A percentile compares a stretch with the other conserved stretches of the same genome.
Conservation (phyloP, 1,140 invertebrate species). For the Pseudoatta argentina region DNA sequence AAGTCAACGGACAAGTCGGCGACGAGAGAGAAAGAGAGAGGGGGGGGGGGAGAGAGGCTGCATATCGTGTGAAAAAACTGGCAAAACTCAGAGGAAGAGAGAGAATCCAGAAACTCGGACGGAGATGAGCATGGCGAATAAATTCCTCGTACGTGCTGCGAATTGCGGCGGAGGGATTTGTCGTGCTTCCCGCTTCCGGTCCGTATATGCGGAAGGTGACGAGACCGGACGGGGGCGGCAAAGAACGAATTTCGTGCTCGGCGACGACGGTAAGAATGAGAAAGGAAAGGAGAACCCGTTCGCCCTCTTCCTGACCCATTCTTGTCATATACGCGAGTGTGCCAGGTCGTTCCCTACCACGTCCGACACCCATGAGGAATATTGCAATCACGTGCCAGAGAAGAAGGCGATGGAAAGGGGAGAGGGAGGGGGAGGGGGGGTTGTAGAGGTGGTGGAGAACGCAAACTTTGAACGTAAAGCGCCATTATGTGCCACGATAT, state of each 20-base stretch:
- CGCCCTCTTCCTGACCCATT: constrained; percentile 37
- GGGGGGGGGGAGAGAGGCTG: background rate
- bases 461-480: constrained; percentile 52
- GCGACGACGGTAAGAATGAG: background rate
- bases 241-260: constrained; percentile 66
- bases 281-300: constrained; percentile 35
- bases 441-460: background rate
- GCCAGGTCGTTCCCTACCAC: constrained; percentile 49
- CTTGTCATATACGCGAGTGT: constrained; percentile 46
- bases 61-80: constrained; percentile 41
- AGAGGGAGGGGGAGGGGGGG: background rate
- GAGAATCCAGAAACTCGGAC: constrained; percentile 64
- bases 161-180: constrained; percentile 67
- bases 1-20: constrained; percentile 42
- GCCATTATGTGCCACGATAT: constrained; percentile 58
- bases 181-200: constrained; percentile 61
- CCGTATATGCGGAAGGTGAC: constrained; percentile 45
- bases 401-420: background rate
- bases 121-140: constrained; percentile 76
- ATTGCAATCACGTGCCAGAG: constrained; percentile 66
- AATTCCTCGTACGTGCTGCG: constrained; percentile 78
- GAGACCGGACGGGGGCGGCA: constrained; percentile 8
- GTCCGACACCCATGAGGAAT: constrained; percentile 69
- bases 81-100: constrained; percentile 51
- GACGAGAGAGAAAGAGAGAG: background rate